Evolutionary conservation across 1,140 invertebrate species (phyloP), one percentile per base, ranked within the genome.

Genomic region (Apis cerana): DNA sequence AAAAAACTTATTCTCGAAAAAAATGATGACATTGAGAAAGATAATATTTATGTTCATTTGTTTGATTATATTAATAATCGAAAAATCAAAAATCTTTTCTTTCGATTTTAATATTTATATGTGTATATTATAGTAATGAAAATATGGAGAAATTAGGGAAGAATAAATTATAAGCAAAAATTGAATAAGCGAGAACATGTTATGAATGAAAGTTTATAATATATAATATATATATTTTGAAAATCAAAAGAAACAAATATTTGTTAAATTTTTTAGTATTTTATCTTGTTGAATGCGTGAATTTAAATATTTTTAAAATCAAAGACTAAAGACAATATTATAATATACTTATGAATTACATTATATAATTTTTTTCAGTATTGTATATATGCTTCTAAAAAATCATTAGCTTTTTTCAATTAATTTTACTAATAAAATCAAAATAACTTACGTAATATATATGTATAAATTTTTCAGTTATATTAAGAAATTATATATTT

Each of bases 221-320:
- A 59, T 9, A 56, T 33, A 17, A 75, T 23, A 19, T 76, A 75
- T 23, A 21, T 76, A 81, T 23, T 43, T 75, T 76, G 54, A 12
- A 67, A 19, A 76, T 81, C 43, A n/a, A 43, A 64, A n/a, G 21
- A 65, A 56, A n/a, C 61, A 75, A 50, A 19, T 67, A 56, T 59
- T 64, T 76, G 80, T 81, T 81, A 56, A 81, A 81, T 68, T 67
- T 76, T 8, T 75, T 54, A 68, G 72, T 54, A 68, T 27, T 65
- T 81, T 81, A 81, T 68, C 72, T 75, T 68, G 72, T 81, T 75
- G 48, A 68, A 76, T n/a, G 72, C 62, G 80, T 81, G 72, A 76
- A 81, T 58, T 81, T 10, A 58, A 81, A 76, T 81, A 81, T 81
- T 81, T 81, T 81, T 78, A 17, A 75, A 75, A 81, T 9, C 23